Percentiles rank a stretch among this genome's conserved stretches.
Conservation (phyloP, 2,113 vertebrate genomes). For the Pitta sordida region DNA sequence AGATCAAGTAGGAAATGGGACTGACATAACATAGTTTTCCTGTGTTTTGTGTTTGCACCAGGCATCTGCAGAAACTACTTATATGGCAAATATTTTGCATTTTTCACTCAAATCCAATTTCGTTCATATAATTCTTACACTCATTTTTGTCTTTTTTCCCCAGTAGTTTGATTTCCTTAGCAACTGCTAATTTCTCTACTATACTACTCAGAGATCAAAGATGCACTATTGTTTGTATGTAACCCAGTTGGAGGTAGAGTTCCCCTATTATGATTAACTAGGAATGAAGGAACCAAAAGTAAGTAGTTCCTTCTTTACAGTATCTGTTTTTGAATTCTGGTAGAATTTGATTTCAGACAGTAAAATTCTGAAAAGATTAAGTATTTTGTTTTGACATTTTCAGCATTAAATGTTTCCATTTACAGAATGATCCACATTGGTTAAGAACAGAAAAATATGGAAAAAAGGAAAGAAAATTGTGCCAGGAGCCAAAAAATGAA, state of each 20-base stretch:
- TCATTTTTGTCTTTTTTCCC: not conserved
- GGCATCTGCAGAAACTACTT: not conserved
- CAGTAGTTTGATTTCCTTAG: not conserved
- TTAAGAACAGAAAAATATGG: slow-evolving; percentile 8
- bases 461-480: not conserved
- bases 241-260: not conserved
- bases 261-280: not conserved
- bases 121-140: not conserved
- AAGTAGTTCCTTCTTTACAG: not conserved
- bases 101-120: not conserved
- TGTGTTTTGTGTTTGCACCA: not conserved
- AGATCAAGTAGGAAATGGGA: not conserved
- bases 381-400: slow-evolving; percentile 43
- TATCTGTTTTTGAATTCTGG: not conserved
- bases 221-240: not conserved
- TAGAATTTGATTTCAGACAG: slow-evolving; percentile 8
- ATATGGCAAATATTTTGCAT: not conserved
- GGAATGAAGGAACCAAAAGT: not conserved
- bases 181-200: not conserved
- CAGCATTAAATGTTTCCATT: not conserved
- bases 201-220: not conserved
- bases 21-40: not conserved
- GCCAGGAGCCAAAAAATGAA: slow-evolving; percentile 13
- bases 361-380: slow-evolving; percentile 23
- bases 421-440: not conserved